These are phyloP conservation scores for Ailuropoda melanoleuca DNA, from an alignment of 2,113 vertebrate species.

Conservation along the genomic window DNA sequence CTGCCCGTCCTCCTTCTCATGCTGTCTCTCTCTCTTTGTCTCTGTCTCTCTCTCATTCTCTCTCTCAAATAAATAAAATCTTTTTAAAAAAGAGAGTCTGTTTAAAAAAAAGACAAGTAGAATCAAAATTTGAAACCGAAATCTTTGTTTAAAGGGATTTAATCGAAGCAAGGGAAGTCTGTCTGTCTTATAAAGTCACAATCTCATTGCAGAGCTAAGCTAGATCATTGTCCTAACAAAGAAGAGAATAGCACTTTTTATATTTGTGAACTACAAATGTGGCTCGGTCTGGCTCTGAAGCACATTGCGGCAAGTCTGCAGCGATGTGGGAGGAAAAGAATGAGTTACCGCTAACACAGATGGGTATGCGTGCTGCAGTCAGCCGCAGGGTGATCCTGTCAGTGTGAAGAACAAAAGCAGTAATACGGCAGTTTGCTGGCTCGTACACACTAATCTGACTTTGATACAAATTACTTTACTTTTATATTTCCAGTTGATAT, in stretches of 20 bases:
- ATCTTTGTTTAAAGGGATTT: slow-evolving; percentile 8
- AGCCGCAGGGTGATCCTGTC: not conserved
- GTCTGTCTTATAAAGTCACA: not conserved
- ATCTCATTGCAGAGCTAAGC: not conserved
- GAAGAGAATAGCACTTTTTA: not conserved
- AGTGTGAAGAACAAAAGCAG: not conserved
- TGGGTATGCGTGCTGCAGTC: not conserved
- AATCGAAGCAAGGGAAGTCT: not conserved
- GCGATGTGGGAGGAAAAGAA: not conserved
- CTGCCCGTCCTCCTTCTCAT: too few relatives aligned
- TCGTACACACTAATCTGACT: not conserved
- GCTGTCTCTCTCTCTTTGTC: too few relatives aligned
- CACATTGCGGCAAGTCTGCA: not conserved
- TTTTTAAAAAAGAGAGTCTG: too few relatives aligned
- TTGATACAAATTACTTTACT: not conserved
- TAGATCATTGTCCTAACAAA: not conserved
- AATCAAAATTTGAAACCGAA: not conserved
- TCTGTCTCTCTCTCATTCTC: too few relatives aligned
- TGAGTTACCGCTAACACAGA: not conserved
- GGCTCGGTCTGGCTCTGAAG: not conserved
- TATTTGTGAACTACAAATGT: not conserved
- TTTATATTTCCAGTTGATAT: not conserved
- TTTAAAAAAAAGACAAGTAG: not conserved
- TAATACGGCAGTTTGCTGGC: not conserved
- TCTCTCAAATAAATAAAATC: too few relatives aligned